Base-by-base conservation (phyloP, 1,140 invertebrate genomes). In the Arctopsyche grandis region DNA sequence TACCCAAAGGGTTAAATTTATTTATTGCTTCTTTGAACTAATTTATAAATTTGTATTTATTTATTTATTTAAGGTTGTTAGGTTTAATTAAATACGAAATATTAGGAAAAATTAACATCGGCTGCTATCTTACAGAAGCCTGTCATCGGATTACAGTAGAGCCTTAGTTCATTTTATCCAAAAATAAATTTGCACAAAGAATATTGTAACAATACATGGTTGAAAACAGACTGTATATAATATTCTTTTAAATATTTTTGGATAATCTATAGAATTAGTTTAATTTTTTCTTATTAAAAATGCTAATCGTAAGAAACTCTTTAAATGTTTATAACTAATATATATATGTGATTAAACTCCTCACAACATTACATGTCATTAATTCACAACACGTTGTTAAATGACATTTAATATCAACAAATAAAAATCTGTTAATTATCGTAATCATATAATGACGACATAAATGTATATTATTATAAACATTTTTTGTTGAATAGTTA, bases 11-110 rank as follows among this genome's bases (percentile, higher is more conserved):
- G 73, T 77, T 78, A 58, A 38, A 56, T 75, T 77, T 26, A 76
- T 82, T 82, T 80, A 78, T 78, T 58, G 81, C 81, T 82, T 82
- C 63, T 80, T 71, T 75, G 26, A 26, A 74, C 29, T 70, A 56
- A 75, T 63, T 76, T 77, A 77, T 77, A 75, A 71, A 81, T 79
- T 81, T 79, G 75, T 78, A 70, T 38, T 44, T 71, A 79, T 79
- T 81, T 79, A 79, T 81, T 81, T 81, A 81, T 75, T 75, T 79
- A 79, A 81, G 77, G 77, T 69, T 70, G 44, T 52, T 81, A 81
- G 78, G 80, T 76, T 81, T 75, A 48, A 19, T 75, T 56, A 79
- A 76, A 80, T 46, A 52, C 12, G 80, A 69, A 21, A 22, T 70
- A 26, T 70, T 70, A 44, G 48, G 21, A 43, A 74, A 74, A 56